Evolutionary conservation across 2,888 invertebrate species (phyloP), one percentile per base, ranked within the genome.

Genomic region (Diabrotica balteata): DNA sequence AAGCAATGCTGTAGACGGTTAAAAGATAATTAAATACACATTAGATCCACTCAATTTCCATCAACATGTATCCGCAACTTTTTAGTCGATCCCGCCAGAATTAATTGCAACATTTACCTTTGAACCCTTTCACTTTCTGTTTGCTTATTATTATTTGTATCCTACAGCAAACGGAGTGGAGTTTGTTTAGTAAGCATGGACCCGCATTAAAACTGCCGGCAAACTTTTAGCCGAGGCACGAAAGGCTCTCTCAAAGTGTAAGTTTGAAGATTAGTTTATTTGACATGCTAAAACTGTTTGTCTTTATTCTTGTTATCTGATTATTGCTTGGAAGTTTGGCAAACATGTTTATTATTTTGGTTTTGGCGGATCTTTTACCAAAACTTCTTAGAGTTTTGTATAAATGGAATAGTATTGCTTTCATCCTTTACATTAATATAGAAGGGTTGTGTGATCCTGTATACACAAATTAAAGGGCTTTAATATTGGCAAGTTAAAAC

Each of bases 231-330:
- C 32, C 47, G n/a, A n/a, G 47, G 47, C 47, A 9, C 9, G n/a
- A 51, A 51, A 4, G 17, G n/a, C 51, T 51, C 11, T 51, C 11
- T 10, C 11, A 51, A 51, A 51, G n/a, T 51, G 51, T 51, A 51
- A 51, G 51, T 51, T 51, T n/a, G 11, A 51, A 17, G 11, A 11
- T 51, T 51, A 51, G 51, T 51, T 51, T 51, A 51, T 11, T 51
- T 51, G 51, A 51, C 51, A 65, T 59, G 64, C 53, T 53, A 42
- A 52, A 65, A 59, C 59, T 59, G 59, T 65, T 65, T 65, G 59
- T 65, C 65, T 58, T 64, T 59, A 44, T 17, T n/a, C 52, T 59
- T 52, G 53, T 65, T 59, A 64, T 64, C 64, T 59, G 64, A 64
- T 64, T 58, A 51, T 52, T 62, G 22, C 62, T 55, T n/a, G 54